Evolutionary conservation across 2,797 vertebrate genomes (phyloP).

Genomic region (Melanotaenia trifasciata): DNA sequence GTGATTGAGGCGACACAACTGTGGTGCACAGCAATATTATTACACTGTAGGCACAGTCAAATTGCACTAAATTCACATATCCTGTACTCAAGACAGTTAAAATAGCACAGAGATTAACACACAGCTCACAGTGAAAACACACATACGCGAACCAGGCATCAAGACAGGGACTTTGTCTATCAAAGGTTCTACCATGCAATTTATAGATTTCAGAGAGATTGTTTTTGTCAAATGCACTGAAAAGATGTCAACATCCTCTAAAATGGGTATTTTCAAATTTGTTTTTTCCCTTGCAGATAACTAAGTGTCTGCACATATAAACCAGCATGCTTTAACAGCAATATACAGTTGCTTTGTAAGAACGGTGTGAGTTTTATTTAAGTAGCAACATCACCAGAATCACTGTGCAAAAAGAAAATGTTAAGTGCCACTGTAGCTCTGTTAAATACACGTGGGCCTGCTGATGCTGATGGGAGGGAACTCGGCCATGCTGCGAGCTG

Average conservation of each 20-base stretch:
- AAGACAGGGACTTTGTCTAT: conserved; percentile 58
- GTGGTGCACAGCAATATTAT: conserved; percentile 51
- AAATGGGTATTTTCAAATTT: conserved; percentile 29
- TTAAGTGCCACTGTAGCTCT: conserved; percentile 53
- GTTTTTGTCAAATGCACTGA: conserved; percentile 47
- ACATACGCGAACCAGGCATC: conserved; percentile 66
- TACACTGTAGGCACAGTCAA: conserved; percentile 79
- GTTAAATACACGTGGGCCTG: conserved; percentile 40
- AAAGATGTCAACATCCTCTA: conserved; percentile 51
- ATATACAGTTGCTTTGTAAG: conserved; percentile 74
- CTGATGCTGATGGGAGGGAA: conserved; percentile 42
- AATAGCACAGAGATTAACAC: conserved; percentile 58
- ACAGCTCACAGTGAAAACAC: conserved; percentile 65
- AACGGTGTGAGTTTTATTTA: conserved; percentile 71
- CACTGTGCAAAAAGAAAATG: conserved; percentile 67
- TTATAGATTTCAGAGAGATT: conserved; percentile 56
- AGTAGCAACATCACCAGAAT: conserved; percentile 76
- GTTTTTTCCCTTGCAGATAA: conserved; percentile 32
- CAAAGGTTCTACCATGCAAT: conserved; percentile 72
- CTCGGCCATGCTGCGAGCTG: conserved; percentile 60
- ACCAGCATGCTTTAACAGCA: conserved; percentile 79
- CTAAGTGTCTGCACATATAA: conserved; percentile 57
- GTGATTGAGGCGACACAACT: conserved; percentile 76
- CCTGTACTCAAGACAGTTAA: conserved; percentile 61
- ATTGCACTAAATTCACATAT: conserved; percentile 71